A percentile compares a stretch with the other conserved stretches of the same genome.
phyloP scores from a whole-genome alignment of 2,888 invertebrate species.

The Tyria jacobaeae region DNA sequence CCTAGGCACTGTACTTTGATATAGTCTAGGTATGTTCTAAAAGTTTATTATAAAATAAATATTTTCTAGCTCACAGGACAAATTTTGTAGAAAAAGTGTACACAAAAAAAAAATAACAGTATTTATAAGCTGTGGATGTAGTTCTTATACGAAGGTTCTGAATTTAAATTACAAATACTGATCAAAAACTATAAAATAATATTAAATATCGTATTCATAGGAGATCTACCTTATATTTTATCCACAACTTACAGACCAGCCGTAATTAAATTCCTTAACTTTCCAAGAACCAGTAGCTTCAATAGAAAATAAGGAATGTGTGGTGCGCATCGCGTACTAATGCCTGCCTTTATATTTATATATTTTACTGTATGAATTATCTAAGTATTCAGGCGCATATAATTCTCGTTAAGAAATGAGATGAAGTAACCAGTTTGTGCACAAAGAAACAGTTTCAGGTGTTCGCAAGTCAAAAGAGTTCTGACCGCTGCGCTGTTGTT shows the following conservation, averaged over 20 bases:
- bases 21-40: constrained; percentile 27
- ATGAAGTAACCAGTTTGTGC: constrained; percentile 28
- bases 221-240: constrained; percentile 35
- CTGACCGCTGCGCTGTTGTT: constrained; percentile 10
- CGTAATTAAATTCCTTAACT: constrained; percentile 32
- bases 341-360: constrained; percentile 34
- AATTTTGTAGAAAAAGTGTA: neutral
- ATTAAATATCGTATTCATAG: constrained; percentile 26
- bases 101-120: neutral
- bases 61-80: neutral
- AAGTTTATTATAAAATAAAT: constrained; percentile 22
- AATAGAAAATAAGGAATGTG: constrained; percentile 31
- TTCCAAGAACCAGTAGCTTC: constrained; percentile 38
- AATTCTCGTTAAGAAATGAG: constrained; percentile 34
- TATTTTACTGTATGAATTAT: constrained; percentile 33
- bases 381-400: constrained; percentile 31
- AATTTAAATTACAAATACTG: constrained; percentile 16
- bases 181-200: neutral
- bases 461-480: constrained; percentile 40
- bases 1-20: constrained; percentile 52
- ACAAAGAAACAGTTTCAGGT: constrained; percentile 55
- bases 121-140: neutral
- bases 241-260: constrained; percentile 25
- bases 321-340: constrained; percentile 31
- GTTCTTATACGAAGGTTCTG: neutral